Base-by-base conservation (phyloP, 2,113 vertebrate species). In the Polyodon spathula region DNA sequence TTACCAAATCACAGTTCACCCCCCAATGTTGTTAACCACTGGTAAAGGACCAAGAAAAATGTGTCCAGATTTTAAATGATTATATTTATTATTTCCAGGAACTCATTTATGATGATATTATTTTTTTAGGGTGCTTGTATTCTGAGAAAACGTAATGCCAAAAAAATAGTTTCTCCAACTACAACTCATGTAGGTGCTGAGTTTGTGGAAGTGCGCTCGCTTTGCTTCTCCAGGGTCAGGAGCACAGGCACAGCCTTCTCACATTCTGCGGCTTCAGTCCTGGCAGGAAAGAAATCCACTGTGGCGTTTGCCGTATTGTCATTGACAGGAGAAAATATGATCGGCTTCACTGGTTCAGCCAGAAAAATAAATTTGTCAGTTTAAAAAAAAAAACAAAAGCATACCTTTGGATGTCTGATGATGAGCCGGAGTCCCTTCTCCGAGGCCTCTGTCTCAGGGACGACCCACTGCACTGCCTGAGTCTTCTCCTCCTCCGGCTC, bases 401-500 rank as follows among this genome's bases (percentile, higher is more conserved):
- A 17, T 12, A 85, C 86, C 86, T 88, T 88, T 48, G 73, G 65
- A 1, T 92, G 89, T 46, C 40, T 69, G 62, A 93, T 50, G 0
- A 65, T 58, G 4, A 98, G 80, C 0, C 89, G 82, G 54, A 92
- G 5, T 1, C 92, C 89, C 1, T 11, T 59, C 10, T 62, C 54
- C 1, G 65, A 78, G 60, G 88, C 83, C 68, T 86, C 81, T 9
- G 70, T 62, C 0, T 80, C 69, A 1, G 73, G 61, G 0, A 70
- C 63, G 1, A 58, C 67, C 95, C 95, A 98, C 6, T 2, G 64
- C 0, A 88, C 84, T 0, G 81, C 69, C 63, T 91, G 80, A 6
- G 70, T 53, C 0, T 61, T 63, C 7, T 81, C 80, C 68, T 88
- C 86, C 63, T 82, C 81, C 0, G 87, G 84, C 0, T 77, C 64